These are phyloP conservation scores for Drymonia ruficornis DNA, from an alignment of 2,888 invertebrate species.

Conservation along the genomic window DNA sequence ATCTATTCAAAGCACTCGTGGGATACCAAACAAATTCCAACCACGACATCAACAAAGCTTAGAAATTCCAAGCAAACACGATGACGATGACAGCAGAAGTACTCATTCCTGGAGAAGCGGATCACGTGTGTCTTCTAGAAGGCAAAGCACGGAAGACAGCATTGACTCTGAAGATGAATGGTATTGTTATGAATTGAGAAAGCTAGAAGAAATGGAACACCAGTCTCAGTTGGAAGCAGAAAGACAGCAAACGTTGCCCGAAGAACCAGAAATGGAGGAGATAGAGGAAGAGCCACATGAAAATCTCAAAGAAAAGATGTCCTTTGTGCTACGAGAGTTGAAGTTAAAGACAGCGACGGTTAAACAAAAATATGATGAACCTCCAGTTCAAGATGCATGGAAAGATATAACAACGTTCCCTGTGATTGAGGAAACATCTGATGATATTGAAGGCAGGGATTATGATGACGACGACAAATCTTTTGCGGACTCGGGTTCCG, in stretches of 20 bases:
- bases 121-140: slow-evolving; percentile 92
- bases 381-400: slow-evolving; percentile 69
- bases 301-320: slow-evolving; percentile 91
- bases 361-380: slow-evolving; percentile 72
- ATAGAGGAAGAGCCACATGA: slow-evolving; percentile 85
- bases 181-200: slow-evolving; percentile 95
- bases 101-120: slow-evolving; percentile 95
- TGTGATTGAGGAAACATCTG: slow-evolving; percentile 75
- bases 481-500: slow-evolving; percentile 88
- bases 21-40: slow-evolving; percentile 85
- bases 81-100: slow-evolving; percentile 93
- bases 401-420: slow-evolving; percentile 80
- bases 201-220: slow-evolving; percentile 93
- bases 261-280: slow-evolving; percentile 85
- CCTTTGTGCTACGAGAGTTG: slow-evolving; percentile 90
- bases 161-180: slow-evolving; percentile 97
- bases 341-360: slow-evolving; percentile 86
- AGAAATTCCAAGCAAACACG: slow-evolving; percentile 91
- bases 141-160: slow-evolving; percentile 96
- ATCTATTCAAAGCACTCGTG: slow-evolving; percentile 85
- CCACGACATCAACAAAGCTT: slow-evolving; percentile 91
- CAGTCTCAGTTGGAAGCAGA: slow-evolving; percentile 88
- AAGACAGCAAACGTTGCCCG: slow-evolving; percentile 85
- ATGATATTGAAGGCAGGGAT: slow-evolving; percentile 51
- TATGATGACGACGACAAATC: slow-evolving; percentile 73